These are phyloP conservation scores for Ophioderma brevispina DNA, from an alignment of 35 echinoderm and acorn worm species.

Conservation along the genomic window DNA sequence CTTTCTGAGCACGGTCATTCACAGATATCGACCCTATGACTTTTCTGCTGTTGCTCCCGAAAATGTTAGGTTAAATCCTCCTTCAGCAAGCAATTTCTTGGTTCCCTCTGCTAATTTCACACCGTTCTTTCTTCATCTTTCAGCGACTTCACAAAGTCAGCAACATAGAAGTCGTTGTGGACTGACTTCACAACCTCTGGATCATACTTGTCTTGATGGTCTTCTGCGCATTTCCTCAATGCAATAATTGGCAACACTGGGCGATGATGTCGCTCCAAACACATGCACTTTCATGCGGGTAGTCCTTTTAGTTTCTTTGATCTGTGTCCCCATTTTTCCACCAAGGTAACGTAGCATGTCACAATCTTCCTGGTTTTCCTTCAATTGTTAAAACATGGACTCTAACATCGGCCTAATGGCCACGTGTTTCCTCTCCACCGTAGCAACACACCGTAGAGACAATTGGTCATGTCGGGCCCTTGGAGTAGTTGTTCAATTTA, in stretches of 20 bases:
- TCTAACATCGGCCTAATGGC: slow-evolving; percentile 13
- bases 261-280: neutral
- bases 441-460: neutral
- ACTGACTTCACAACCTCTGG: neutral
- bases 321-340: slow-evolving; percentile 18
- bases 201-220: neutral
- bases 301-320: neutral
- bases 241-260: neutral
- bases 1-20: neutral
- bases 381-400: slow-evolving; percentile 28
- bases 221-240: neutral
- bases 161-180: neutral
- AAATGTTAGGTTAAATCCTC: neutral
- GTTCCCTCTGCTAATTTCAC: neutral
- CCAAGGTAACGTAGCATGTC: slow-evolving; percentile 41
- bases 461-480: neutral
- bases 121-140: neutral
- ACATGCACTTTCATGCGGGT: neutral
- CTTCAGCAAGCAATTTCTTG: neutral
- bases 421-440: slow-evolving; percentile 6
- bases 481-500: slow-evolving; percentile 4
- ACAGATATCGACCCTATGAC: neutral
- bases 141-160: neutral
- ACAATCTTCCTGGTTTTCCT: neutral
- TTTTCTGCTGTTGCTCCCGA: neutral